Evolutionary conservation across 2,797 vertebrate species (phyloP).

Genomic region (Lates japonicus): DNA sequence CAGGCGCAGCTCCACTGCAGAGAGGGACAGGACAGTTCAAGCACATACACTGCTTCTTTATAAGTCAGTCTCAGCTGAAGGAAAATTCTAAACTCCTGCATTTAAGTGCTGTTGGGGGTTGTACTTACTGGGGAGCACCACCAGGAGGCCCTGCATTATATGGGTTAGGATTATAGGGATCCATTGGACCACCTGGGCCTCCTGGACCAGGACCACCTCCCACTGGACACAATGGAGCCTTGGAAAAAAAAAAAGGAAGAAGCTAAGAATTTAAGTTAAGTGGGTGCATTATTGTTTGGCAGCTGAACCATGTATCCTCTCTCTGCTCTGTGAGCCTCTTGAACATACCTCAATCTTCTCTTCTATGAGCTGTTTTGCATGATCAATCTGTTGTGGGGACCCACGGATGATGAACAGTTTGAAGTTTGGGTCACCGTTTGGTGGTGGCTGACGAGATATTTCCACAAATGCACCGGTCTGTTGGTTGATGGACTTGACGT

Average conservation of each 20-base stretch:
- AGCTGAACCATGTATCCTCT: not conserved
- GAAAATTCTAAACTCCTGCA: not conserved
- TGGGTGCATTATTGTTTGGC: not conserved
- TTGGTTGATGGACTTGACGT: conserved; percentile 96
- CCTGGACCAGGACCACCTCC: conserved; percentile 89
- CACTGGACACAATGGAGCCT: conserved; percentile 94
- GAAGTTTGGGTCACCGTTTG: conserved; percentile 96
- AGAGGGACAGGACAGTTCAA: conserved; percentile 21
- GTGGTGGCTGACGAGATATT: conserved; percentile 93
- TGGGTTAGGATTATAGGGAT: conserved; percentile 94
- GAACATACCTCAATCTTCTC: conserved; percentile 94
- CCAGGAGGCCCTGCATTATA: conserved; percentile 94
- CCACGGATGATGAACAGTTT: conserved; percentile 95
- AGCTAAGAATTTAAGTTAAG: not conserved
- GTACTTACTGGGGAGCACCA: conserved; percentile 92
- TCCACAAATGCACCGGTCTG: conserved; percentile 96
- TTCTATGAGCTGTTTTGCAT: conserved; percentile 97
- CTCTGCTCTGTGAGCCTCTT: accelerated
- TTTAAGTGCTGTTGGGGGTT: not conserved
- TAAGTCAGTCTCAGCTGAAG: not conserved
- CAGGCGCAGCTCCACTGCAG: conserved; percentile 89
- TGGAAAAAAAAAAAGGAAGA: not conserved
- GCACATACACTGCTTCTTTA: not conserved
- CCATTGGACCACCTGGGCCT: conserved; percentile 92
- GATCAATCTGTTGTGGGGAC: conserved; percentile 95